Evolutionary conservation across 2,888 invertebrate species (phyloP).

Genomic region (Drosophila melanosoma): DNA sequence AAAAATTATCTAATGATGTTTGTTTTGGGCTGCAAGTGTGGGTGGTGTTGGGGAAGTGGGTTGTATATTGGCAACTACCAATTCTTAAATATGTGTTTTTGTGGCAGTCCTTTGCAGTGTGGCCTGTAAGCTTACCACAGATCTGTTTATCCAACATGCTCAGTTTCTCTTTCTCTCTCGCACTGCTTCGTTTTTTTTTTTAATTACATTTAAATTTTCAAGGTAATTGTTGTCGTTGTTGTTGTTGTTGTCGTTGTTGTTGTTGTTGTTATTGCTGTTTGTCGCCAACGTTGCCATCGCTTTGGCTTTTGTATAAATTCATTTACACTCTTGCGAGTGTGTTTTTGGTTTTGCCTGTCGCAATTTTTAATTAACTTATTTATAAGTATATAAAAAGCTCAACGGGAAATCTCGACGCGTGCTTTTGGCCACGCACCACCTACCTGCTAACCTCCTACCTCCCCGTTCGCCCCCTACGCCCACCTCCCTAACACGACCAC

Average conservation of each 20-base stretch:
- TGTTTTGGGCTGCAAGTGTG: slow-evolving; percentile 3
- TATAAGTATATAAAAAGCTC: slow-evolving; percentile 63
- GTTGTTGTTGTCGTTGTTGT: slow-evolving; percentile 10
- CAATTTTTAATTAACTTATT: slow-evolving; percentile 77
- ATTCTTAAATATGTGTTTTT: not conserved
- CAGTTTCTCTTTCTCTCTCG: not conserved
- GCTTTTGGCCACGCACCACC: slow-evolving; percentile 47
- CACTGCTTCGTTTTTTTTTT: slow-evolving; percentile 45
- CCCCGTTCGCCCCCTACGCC: not conserved
- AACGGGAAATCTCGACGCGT: slow-evolving; percentile 48
- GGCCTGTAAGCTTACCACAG: not conserved
- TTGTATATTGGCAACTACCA: not conserved
- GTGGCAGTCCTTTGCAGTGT: not conserved
- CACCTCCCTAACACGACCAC: slow-evolving; percentile 13
- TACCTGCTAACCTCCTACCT: not conserved
- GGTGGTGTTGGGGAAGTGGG: no score
- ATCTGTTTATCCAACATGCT: slow-evolving; percentile 1
- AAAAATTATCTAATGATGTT: slow-evolving; percentile 24
- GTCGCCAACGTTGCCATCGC: slow-evolving; percentile 43
- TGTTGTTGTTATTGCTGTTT: slow-evolving; percentile 17
- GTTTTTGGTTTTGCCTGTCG: slow-evolving; percentile 22
- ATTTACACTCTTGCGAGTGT: slow-evolving; percentile 9
- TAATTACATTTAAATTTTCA: slow-evolving; percentile 72
- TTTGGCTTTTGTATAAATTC: slow-evolving; percentile 18
- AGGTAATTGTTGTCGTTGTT: slow-evolving; percentile 47